Evolutionary conservation across 2,797 vertebrate species (phyloP).

Genomic region (Eurystomus glaucurus): DNA sequence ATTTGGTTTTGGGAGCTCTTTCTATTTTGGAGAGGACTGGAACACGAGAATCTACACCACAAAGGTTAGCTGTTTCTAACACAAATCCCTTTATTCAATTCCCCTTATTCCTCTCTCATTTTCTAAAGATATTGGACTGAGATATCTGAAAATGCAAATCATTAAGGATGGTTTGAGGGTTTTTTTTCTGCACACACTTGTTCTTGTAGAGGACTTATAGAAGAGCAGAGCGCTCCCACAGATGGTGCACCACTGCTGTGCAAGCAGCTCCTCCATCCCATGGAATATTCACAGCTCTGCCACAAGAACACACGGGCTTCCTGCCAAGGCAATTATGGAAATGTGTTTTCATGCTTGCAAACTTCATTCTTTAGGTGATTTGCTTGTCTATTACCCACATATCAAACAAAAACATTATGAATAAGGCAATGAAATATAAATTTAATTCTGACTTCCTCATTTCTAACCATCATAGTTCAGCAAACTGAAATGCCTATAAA

Average conservation of each 20-base stretch:
- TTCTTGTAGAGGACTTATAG: background rate
- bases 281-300: slow-evolving; percentile 5
- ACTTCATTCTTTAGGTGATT: slow-evolving; percentile 67
- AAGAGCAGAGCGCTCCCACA: accelerated
- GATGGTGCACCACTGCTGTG: background rate
- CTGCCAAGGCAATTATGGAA: slow-evolving; percentile 69
- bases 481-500: slow-evolving; percentile 24
- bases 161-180: background rate
- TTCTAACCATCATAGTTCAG: slow-evolving; percentile 33
- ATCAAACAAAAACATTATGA: slow-evolving; percentile 62
- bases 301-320: background rate
- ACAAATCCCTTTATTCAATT: background rate
- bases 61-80: background rate
- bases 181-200: background rate
- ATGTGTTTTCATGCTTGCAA: slow-evolving; percentile 48
- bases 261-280: background rate
- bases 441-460: slow-evolving; percentile 36
- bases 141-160: background rate
- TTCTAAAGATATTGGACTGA: background rate
- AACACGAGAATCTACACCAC: background rate
- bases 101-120: background rate
- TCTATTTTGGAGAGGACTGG: too few species aligned
- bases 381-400: slow-evolving; percentile 36
- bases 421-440: slow-evolving; percentile 54
- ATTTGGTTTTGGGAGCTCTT: too few species aligned